phyloP scores from a whole-genome alignment of 1,140 invertebrate species.

The Drosophila sturtevanti region DNA sequence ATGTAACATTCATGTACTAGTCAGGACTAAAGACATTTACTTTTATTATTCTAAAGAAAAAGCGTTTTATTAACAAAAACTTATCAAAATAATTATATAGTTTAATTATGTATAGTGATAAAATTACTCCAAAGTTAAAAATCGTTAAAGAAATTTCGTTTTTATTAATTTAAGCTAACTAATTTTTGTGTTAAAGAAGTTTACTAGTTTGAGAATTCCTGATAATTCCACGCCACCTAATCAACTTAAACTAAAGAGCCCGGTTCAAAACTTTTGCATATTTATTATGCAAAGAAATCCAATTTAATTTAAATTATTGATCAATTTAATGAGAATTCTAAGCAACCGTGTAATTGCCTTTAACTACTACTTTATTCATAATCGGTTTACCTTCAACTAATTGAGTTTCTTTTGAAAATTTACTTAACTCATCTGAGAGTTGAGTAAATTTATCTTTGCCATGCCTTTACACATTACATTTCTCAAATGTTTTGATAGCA shows the following conservation, averaged over 20 bases:
- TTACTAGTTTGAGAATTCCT: no score
- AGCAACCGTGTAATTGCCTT: not conserved
- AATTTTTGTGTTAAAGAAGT: no score
- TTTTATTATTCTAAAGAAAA: not conserved
- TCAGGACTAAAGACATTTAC: not conserved
- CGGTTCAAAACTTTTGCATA: no score
- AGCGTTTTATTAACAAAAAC: no score
- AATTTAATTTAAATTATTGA: not conserved
- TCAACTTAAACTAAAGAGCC: no score
- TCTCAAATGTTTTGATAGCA: not conserved
- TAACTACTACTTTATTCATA: not conserved
- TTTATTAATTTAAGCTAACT: no score
- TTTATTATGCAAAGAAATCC: not conserved
- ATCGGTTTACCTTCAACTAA: not conserved
- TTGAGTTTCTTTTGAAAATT: not conserved
- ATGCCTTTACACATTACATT: not conserved
- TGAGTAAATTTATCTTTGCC: not conserved
- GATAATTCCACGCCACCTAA: no score
- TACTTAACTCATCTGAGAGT: not conserved
- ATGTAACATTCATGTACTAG: not conserved
- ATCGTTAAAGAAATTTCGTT: no score
- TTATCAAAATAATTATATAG: no score
- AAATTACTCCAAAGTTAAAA: no score
- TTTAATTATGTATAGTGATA: no score
- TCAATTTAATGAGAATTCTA: not conserved